These are phyloP conservation scores for Fulmarus glacialis DNA, from an alignment of 2,113 vertebrate genomes.

Conservation along the genomic window DNA sequence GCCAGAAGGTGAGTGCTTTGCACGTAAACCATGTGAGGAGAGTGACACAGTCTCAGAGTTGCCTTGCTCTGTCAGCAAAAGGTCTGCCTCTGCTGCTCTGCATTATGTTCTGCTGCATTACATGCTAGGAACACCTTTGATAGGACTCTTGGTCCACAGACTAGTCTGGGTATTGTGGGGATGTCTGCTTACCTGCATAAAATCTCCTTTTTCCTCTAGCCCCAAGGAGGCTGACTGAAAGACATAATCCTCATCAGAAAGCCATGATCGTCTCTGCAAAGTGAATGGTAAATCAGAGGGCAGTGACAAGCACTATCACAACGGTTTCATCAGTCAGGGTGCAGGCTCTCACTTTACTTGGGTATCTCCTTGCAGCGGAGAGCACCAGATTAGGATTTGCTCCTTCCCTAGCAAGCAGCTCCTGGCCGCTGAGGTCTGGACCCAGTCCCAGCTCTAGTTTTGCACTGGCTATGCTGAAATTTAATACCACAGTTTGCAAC, in stretches of 20 bases:
- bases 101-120: background rate
- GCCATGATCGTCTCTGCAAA: background rate
- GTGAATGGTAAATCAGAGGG: background rate
- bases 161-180: background rate
- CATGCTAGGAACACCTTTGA: background rate
- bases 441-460: background rate
- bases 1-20: conserved; percentile 22
- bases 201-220: background rate
- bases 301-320: background rate
- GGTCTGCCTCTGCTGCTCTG: background rate
- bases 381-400: background rate
- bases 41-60: background rate
- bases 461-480: background rate
- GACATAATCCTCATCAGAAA: background rate
- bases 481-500: background rate
- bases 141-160: background rate
- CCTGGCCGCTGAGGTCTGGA: background rate
- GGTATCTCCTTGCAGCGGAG: background rate
- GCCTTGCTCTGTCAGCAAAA: background rate
- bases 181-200: background rate
- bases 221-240: background rate
- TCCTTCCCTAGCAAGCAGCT: background rate
- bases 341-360: background rate
- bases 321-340: background rate
- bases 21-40: background rate